These are phyloP conservation scores for Hippocampus zosterae DNA, from an alignment of 2,113 vertebrate species.

Conservation along the genomic window DNA sequence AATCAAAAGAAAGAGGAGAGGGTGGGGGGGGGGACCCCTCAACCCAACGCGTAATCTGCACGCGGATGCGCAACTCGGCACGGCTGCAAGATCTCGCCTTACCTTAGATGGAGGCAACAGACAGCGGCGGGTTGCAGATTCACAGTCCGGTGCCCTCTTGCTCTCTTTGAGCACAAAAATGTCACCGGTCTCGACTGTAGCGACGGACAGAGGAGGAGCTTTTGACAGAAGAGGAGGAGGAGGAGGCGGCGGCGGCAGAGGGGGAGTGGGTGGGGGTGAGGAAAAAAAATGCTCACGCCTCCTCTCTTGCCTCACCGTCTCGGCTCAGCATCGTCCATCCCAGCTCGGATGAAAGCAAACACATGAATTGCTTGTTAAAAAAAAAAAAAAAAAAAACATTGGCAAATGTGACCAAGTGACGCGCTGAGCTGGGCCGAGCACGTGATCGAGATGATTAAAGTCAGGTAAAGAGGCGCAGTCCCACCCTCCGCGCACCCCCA, in stretches of 20 bases:
- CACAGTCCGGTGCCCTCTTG: slow-evolving; percentile 59
- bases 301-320: slow-evolving; percentile 37
- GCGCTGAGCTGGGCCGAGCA: slow-evolving; percentile 8
- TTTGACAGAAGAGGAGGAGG: slow-evolving; percentile 11
- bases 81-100: slow-evolving; percentile 40
- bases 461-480: slow-evolving; percentile 45
- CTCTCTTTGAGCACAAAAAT: slow-evolving; percentile 63
- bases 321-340: slow-evolving; percentile 36
- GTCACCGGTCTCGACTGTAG: slow-evolving; percentile 48
- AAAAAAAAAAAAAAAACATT: neutral
- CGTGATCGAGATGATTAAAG: slow-evolving; percentile 26
- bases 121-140: slow-evolving; percentile 45
- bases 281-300: slow-evolving; percentile 56
- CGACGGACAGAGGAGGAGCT: slow-evolving; percentile 67
- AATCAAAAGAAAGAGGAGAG: slow-evolving; percentile 4
- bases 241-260: neutral
- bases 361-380: neutral
- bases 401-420: neutral
- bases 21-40: neutral
- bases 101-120: slow-evolving; percentile 58
- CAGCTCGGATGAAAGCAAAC: slow-evolving; percentile 23
- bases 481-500: neutral
- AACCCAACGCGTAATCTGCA: slow-evolving; percentile 6
- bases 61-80: slow-evolving; percentile 19
- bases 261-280: no score